Evolutionary conservation across 2,797 vertebrate species (phyloP).

Genomic region (Catharus ustulatus): DNA sequence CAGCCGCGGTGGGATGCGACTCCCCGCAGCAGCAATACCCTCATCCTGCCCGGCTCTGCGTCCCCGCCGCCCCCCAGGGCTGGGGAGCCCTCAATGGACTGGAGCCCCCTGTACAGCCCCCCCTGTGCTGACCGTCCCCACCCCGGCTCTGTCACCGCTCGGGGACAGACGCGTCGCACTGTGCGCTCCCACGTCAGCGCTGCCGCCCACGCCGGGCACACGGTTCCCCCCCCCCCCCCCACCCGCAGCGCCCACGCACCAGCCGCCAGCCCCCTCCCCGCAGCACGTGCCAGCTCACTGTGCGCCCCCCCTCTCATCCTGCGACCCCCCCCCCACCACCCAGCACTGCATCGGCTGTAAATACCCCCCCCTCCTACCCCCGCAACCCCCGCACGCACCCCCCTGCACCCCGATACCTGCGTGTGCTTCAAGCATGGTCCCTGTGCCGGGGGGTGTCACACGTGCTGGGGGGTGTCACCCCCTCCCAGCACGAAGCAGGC

Average conservation of each 20-base stretch:
- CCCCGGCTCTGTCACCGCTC: not conserved
- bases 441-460: not conserved
- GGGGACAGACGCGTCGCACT: not conserved
- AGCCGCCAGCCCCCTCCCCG: not conserved
- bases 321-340: not conserved
- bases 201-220: not conserved
- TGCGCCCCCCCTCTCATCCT: no score
- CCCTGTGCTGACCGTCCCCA: not conserved
- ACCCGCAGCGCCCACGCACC: not conserved
- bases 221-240: not conserved
- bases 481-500: not conserved
- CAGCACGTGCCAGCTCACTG: no score
- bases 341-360: not conserved
- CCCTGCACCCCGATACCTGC: not conserved
- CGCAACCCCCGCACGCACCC: no score
- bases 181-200: not conserved
- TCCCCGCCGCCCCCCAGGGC: not conserved
- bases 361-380: no score
- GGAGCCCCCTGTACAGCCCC: not conserved
- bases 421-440: not conserved
- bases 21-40: conserved; percentile 29
- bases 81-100: not conserved
- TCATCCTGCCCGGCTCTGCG: not conserved
- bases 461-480: not conserved
- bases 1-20: conserved; percentile 7